Evolutionary conservation across 1,140 invertebrate species (phyloP), one percentile per base, ranked within the genome.

Genomic region (Lasaia peninsularis): DNA sequence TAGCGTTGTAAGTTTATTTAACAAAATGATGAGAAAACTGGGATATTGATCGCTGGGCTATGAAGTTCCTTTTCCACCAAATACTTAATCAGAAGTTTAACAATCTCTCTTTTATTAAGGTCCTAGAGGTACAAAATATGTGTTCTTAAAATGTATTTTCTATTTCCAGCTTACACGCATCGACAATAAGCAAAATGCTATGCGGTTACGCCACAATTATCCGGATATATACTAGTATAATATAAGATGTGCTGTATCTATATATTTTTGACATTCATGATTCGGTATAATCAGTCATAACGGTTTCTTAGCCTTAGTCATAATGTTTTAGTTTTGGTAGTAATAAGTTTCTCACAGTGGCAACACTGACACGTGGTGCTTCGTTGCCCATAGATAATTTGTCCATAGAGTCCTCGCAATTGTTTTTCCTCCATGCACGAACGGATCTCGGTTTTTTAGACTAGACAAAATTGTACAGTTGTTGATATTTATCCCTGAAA

Each of bases 131-230:
- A 40, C n/a, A n/a, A n/a, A n/a, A n/a, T n/a, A n/a, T n/a, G n/a
- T n/a, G n/a, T n/a, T n/a, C n/a, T n/a, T n/a, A 48, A 9, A 20
- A 11, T 6, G 14, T 52, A 32, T 60, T 54, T 62, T 50, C 52
- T 57, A 56, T 63, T 78, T 74, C n/a, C 77, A 80, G 78, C 78
- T 76, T 76, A 66, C 67, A 71, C 67, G 73, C 73, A 74, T 70
- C 65, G 78, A 80, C 78, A 80, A 80, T 80, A 80, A 79, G 64
- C 65, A 59, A 67, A 53, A 59, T 54, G 60, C 64, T 66, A 62
- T 37, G 60, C 56, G 56, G 53, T 66, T 49, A 52, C 50, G 54
- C 52, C 60, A 62, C 60, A 51, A 50, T 59, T 53, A 58, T 53
- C 34, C 18, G 50, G 21, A 52, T 44, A 16, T 56, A 44, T 55